Evolutionary conservation across 2,888 invertebrate genomes (phyloP), one percentile per base, ranked within the genome.

Genomic region (Conops quadrifasciatus): DNA sequence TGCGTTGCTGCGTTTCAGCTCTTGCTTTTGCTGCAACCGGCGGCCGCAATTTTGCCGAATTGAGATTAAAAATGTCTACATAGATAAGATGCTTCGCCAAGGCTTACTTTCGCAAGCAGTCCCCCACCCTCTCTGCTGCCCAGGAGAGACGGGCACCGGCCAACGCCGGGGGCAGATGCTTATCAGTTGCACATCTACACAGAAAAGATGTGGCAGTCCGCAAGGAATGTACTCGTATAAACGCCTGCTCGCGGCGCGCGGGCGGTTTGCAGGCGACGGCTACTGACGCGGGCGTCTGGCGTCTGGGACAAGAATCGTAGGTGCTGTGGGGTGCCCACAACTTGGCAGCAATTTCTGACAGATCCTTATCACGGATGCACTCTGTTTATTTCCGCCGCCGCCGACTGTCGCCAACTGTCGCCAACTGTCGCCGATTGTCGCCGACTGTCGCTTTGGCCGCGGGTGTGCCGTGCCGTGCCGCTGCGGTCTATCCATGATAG

Each of bases 11-110:
- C 7, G 26, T 30, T 69, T 51, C n/a, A 62, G 58, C 66, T 24
- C 80, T 9, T 53, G 4, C 53, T 53, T 49, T n/a, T n/a, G n/a
- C n/a, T 24, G 28, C 1, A 24, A 58, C 26, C 2, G 1, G 7
- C 58, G 11, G 24, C 49, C 11, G 15, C 30, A 78, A 80, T 80
- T 79, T 80, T 79, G 78, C 71, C 15, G 80, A 83, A 83, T 83
- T 82, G 81, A 83, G 81, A 81, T 81, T 79, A 77, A 75, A 76
- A 78, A 78, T 56, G 72, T 73, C 74, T 74, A n/a, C n/a, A n/a
- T n/a, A 77, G 83, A 81, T 81, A 81, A 73, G 64, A 66, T 75
- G 66, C 65, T 67, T 26, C 30, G 26, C 30, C 16, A 63, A 49
- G 21, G n/a, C 36, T 64, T 70, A 59, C 56, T 67, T 62, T 30